A percentile compares a stretch with the other conserved stretches of the same genome.
Conservation (phyloP, 2,797 vertebrate genomes). For the Balearica regulorum region DNA sequence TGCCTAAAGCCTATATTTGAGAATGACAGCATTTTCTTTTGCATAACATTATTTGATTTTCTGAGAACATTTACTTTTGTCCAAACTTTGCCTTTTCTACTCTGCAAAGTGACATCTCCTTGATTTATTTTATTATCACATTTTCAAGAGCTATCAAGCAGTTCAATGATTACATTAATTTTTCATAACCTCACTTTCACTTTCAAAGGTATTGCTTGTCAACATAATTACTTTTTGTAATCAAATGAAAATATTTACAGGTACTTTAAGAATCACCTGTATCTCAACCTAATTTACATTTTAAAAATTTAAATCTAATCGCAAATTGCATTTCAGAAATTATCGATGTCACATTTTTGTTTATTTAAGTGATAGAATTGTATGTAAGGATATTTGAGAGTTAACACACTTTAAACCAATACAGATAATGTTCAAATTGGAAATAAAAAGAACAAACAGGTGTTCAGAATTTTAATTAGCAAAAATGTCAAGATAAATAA, state of each 20-base stretch:
- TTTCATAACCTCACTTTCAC: constrained; percentile 45
- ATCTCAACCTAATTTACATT: constrained; percentile 27
- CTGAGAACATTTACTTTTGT: constrained; percentile 12
- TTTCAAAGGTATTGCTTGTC: constrained; percentile 45
- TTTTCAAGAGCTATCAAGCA: constrained; percentile 50
- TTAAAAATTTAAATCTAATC: constrained; percentile 25
- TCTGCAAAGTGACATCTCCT: neutral
- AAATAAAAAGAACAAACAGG: neutral
- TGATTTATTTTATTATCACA: constrained; percentile 45
- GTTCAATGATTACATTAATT: constrained; percentile 54
- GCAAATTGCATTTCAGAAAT: constrained; percentile 1
- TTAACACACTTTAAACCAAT: neutral
- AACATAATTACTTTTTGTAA: constrained; percentile 64
- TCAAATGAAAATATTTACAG: constrained; percentile 62
- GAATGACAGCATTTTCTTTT: neutral
- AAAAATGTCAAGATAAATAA: neutral
- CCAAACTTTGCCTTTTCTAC: neutral
- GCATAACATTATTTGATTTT: neutral
- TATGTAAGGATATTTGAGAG: neutral
- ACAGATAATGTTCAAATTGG: neutral
- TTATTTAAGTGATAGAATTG: constrained; percentile 27
- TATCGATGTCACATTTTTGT: neutral
- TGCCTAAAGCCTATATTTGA: neutral
- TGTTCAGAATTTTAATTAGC: neutral
- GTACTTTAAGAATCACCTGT: constrained; percentile 6